phyloP scores from a whole-genome alignment of 2,797 vertebrate species.

The Gorsachius magnificus region DNA sequence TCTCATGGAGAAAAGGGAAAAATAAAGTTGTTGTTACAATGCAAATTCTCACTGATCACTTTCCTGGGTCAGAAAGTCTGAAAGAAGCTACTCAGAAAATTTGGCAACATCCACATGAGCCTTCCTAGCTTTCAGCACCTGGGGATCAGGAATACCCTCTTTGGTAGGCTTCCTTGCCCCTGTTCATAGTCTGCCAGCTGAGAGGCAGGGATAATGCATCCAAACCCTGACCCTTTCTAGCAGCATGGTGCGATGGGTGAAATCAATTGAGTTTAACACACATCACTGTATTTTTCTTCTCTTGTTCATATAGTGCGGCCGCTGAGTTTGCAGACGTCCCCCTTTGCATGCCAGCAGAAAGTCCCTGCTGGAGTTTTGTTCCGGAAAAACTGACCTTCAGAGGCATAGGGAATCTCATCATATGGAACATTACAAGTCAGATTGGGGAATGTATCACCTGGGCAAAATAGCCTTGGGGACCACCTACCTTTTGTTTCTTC shows the following conservation, averaged over 20 bases:
- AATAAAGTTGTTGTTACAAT: background rate
- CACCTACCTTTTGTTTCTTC: background rate
- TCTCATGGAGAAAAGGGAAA: background rate
- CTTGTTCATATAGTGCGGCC: background rate
- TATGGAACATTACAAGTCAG: background rate
- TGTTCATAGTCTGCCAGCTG: background rate
- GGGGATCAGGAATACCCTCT: background rate
- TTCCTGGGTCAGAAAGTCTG: background rate
- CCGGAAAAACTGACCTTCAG: background rate
- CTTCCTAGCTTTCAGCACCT: background rate
- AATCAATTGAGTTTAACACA: background rate
- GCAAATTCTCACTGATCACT: background rate
- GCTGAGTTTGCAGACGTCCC: background rate
- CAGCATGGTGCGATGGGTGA: background rate
- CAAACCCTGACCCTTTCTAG: fast-evolving
- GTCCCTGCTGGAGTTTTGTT: background rate
- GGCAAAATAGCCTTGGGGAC: background rate
- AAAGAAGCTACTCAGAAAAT: background rate
- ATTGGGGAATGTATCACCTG: background rate
- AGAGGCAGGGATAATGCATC: background rate
- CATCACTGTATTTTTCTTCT: background rate
- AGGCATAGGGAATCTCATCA: background rate
- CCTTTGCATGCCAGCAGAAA: background rate
- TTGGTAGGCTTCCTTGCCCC: background rate
- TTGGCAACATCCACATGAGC: background rate